Evolutionary conservation across 2,113 vertebrate species (phyloP).

Genomic region (Rhinopomastus cyanomelas): DNA sequence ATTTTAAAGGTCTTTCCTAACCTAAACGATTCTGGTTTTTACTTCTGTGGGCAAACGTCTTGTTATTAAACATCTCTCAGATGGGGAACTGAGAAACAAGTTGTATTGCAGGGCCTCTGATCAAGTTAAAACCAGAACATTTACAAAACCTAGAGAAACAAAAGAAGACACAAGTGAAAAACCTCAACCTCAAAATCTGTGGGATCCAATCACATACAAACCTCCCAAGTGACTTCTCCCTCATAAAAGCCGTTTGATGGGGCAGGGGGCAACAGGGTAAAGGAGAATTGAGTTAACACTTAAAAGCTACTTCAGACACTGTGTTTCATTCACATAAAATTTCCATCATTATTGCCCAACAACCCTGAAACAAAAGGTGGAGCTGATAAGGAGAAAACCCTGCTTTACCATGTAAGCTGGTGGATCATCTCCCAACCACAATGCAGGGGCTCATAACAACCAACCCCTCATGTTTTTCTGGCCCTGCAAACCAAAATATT

Average conservation of each 20-base stretch:
- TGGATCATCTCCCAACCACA: rapidly evolving
- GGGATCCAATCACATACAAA: neutral
- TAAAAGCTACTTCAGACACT: neutral
- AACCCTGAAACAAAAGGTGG: neutral
- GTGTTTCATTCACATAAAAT: neutral
- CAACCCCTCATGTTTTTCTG: neutral
- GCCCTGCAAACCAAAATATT: neutral
- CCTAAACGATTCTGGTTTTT: neutral
- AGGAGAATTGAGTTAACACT: neutral
- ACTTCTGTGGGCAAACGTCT: neutral
- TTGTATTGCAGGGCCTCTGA: neutral
- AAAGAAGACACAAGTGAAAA: neutral
- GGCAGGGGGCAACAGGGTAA: neutral
- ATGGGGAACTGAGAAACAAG: neutral
- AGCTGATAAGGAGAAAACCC: neutral
- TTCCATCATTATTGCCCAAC: neutral
- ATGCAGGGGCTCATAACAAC: neutral
- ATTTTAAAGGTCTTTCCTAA: too few species aligned
- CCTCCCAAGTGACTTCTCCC: neutral
- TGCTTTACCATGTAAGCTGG: neutral
- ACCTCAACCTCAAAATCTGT: rapidly evolving
- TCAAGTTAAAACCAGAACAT: neutral
- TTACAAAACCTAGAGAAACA: neutral
- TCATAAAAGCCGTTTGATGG: neutral
- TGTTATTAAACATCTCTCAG: neutral